Conservation (phyloP, 2,113 vertebrate species). For the Cyanoramphus novaezelandiae region DNA sequence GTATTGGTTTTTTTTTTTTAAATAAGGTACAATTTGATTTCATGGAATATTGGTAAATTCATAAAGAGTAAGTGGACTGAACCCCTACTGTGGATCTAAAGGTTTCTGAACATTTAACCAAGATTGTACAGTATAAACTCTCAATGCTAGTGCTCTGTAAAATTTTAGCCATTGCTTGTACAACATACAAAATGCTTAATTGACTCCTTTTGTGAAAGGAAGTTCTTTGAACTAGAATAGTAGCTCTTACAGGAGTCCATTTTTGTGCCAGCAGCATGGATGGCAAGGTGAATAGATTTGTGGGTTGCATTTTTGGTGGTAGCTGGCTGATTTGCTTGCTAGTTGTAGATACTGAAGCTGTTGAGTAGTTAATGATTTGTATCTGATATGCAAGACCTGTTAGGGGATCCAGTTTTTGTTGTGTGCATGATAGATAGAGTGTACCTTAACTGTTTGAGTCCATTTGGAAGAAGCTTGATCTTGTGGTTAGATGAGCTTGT, state of each 20-base stretch:
- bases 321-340: background rate
- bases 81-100: rapidly evolving
- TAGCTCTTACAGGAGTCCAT: background rate
- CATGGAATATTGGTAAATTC: background rate
- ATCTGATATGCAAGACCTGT: background rate
- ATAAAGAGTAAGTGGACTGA: background rate
- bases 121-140: background rate
- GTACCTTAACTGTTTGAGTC: background rate
- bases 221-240: background rate
- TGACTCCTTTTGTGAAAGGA: background rate
- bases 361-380: background rate
- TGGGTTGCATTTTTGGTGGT: background rate
- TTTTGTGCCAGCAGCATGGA: background rate
- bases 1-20: background rate
- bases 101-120: background rate
- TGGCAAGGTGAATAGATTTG: background rate
- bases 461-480: background rate
- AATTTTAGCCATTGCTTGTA: background rate
- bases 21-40: background rate
- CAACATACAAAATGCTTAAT: background rate
- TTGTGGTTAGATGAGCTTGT: background rate
- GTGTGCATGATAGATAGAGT: rapidly evolving
- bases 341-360: background rate
- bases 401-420: background rate
- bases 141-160: background rate